Percentiles rank a stretch among this genome's conserved stretches.
phyloP scores from a whole-genome alignment of 1,140 invertebrate genomes.

The Achroia grisella region DNA sequence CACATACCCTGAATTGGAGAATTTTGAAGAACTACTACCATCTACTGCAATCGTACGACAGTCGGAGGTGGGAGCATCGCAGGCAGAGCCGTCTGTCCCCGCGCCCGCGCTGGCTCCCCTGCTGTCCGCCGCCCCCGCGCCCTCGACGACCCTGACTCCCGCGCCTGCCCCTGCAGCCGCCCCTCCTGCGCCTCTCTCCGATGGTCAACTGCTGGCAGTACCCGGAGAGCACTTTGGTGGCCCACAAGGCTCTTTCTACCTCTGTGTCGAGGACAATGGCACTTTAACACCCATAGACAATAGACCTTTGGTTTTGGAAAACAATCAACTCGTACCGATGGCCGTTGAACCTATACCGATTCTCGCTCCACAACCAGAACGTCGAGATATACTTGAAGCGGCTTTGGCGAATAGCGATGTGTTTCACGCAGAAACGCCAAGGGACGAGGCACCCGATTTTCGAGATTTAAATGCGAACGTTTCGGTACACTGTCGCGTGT shows the following conservation, averaged over 20 bases:
- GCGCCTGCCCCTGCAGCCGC: constrained; percentile 32
- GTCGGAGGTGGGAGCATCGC: constrained; percentile 8
- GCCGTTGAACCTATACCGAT: constrained; percentile 34
- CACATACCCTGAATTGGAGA: constrained; percentile 49
- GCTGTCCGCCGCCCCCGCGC: not conserved
- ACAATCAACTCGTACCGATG: constrained; percentile 75
- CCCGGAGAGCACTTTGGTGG: constrained; percentile 79
- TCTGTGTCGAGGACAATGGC: constrained; percentile 79
- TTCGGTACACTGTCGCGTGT: constrained; percentile 73
- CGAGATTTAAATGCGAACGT: constrained; percentile 71
- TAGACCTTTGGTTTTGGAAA: constrained; percentile 76
- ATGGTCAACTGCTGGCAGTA: constrained; percentile 79
- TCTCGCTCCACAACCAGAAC: constrained; percentile 40
- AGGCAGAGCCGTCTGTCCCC: not conserved
- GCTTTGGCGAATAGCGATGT: constrained; percentile 84
- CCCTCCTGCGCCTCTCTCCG: constrained; percentile 42
- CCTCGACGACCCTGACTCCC: constrained; percentile 16
- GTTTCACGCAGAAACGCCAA: constrained; percentile 76
- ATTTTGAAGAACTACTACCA: constrained; percentile 60
- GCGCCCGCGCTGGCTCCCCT: constrained; percentile 9
- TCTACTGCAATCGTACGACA: constrained; percentile 53
- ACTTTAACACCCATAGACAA: constrained; percentile 82
- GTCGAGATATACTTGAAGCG: constrained; percentile 83
- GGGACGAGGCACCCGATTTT: constrained; percentile 70
- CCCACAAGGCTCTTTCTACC: constrained; percentile 76